These are phyloP conservation scores for Sesia apiformis DNA, from an alignment of 2,888 invertebrate species.

Conservation along the genomic window DNA sequence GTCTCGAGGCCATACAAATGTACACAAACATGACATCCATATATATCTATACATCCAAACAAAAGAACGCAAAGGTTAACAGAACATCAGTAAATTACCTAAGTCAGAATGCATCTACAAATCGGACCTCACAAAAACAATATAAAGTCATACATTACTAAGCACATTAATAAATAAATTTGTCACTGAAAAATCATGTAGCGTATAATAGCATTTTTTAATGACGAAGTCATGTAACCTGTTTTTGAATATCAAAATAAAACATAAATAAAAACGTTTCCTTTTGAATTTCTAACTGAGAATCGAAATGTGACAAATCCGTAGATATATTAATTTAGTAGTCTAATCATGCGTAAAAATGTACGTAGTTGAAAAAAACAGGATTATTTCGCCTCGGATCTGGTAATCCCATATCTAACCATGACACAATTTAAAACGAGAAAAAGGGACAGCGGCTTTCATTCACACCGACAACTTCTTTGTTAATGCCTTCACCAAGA, in stretches of 20 bases:
- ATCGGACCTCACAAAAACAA: too few relatives aligned
- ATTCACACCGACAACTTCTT: slow-evolving; percentile 53
- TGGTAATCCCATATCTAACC: slow-evolving; percentile 50
- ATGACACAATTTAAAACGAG: slow-evolving; percentile 38
- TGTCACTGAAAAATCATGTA: too few relatives aligned
- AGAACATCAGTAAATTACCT: too few relatives aligned
- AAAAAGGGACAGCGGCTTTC: slow-evolving; percentile 38
- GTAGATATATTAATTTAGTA: not conserved
- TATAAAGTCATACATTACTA: too few relatives aligned
- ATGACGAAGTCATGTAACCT: too few relatives aligned
- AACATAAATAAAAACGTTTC: slow-evolving; percentile 2
- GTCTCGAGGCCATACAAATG: too few relatives aligned
- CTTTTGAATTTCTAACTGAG: slow-evolving; percentile 17
- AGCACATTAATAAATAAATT: too few relatives aligned
- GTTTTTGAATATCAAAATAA: not conserved
- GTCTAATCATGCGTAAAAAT: not conserved
- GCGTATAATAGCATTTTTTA: too few relatives aligned
- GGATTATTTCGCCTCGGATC: slow-evolving; percentile 35
- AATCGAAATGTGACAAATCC: slow-evolving; percentile 1
- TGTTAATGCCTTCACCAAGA: slow-evolving; percentile 21
- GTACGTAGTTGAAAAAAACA: slow-evolving; percentile 1
- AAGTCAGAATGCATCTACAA: too few relatives aligned
- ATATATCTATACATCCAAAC: too few relatives aligned
- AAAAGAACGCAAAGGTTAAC: too few relatives aligned
- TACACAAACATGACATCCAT: too few relatives aligned